Evolutionary conservation across 2,888 invertebrate species (phyloP), one percentile per base, ranked within the genome.

Genomic region (Invenusta paracnida): DNA sequence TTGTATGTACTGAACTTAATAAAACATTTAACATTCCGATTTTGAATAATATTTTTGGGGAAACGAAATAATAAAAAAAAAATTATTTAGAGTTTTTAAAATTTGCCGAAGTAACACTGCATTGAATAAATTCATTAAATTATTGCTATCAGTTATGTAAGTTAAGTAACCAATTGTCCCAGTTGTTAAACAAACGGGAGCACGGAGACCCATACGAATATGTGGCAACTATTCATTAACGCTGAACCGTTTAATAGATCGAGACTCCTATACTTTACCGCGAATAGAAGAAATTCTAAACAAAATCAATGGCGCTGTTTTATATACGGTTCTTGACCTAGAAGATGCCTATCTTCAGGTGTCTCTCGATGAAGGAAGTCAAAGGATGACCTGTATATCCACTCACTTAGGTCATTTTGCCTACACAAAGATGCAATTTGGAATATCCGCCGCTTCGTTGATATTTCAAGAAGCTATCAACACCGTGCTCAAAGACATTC

Each of bases 401-500:
- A 85, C 85, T 0, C 85, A 85, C 29, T 23, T 85, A 66, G 85
- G 85, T n/a, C 29, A 85, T n/a, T 85, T 85, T 83, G 29, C 84
- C 2, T 85, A 83, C 17, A 25, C 30, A 17, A 85, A 84, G 2
- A 23, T 85, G 23, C 85, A 84, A 85, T 85, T 85, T 28, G 86
- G 85, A 28, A 86, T 85, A 27, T 85, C 85, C 5, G 85, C 85
- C n/a, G 85, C 85, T 25, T 86, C 85, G 11, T 13, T 84, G 0
- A 85, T 85, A 86, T 85, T 85, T 30, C 85, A 85, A 48, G 85
- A 85, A 85, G 84, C 81, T 29, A 85, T 85, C 17, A 27, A 85
- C 23, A 25, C 84, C 0, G 30, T 85, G 85, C 30, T 85, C 2
- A 85, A 48, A 85, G 84, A 85, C 86, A 84, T 85, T 11, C 85